These are phyloP conservation scores for Teleopsis dalmanni DNA, from an alignment of 1,140 invertebrate genomes.

Conservation along the genomic window DNA sequence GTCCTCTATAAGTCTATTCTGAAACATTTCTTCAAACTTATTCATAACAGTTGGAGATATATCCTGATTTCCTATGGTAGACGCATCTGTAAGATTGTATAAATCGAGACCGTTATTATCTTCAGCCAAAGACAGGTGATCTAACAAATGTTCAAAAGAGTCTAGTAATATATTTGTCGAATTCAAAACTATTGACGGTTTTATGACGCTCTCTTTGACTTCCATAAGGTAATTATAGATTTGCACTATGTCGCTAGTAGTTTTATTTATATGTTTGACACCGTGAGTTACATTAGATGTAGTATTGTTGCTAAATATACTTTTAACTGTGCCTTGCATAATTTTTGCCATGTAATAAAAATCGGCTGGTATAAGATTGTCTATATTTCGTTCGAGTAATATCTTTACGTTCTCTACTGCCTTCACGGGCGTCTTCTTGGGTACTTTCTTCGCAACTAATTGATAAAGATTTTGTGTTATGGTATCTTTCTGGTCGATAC, in stretches of 20 bases:
- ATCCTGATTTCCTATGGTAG: no score
- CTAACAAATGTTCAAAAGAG: conserved; percentile 44
- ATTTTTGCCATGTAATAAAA: conserved; percentile 49
- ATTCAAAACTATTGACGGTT: conserved; percentile 46
- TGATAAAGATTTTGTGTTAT: conserved; percentile 20
- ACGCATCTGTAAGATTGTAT: no score
- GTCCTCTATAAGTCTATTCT: background rate
- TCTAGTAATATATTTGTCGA: conserved; percentile 50
- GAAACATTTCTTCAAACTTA: conserved; percentile 1
- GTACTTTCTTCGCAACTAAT: conserved; percentile 12
- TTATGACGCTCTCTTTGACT: conserved; percentile 44
- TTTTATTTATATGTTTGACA: background rate
- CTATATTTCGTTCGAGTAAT: conserved; percentile 20
- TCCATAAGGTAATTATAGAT: conserved; percentile 47
- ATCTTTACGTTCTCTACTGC: conserved; percentile 14
- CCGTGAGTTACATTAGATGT: background rate
- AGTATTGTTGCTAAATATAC: background rate
- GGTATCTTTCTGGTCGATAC: background rate
- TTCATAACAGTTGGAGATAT: no score
- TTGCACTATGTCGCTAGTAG: conserved; percentile 40
- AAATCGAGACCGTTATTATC: no score
- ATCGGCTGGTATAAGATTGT: conserved; percentile 46
- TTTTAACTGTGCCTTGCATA: conserved; percentile 27
- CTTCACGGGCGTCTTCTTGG: conserved; percentile 13
- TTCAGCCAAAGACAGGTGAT: conserved; percentile 15